Conservation (phyloP, 2,888 invertebrate species). For the Smittia aterrima region DNA sequence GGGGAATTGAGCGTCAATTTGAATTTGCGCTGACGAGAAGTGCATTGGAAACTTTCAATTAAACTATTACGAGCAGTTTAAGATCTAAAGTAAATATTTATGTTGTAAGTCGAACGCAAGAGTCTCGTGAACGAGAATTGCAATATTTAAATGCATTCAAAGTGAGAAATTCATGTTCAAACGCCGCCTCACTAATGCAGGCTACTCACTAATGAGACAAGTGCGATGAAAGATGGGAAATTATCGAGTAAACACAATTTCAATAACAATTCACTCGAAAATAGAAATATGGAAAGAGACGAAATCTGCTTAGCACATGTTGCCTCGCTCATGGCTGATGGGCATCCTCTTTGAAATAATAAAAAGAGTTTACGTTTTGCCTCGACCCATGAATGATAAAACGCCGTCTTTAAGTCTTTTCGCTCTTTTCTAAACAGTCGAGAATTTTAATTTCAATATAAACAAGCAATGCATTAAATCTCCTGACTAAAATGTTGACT, state of each 20-base stretch:
- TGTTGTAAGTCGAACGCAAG: not conserved
- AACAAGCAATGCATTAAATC: constrained; percentile 18
- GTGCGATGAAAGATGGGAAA: constrained; percentile 38
- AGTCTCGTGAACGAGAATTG: not conserved
- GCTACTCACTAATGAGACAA: constrained; percentile 22
- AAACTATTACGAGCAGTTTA: constrained; percentile 18
- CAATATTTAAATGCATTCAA: constrained; percentile 14
- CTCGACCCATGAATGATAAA: constrained; percentile 19
- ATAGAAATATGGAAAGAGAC: constrained; percentile 15
- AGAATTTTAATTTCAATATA: constrained; percentile 14
- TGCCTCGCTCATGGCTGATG: not conserved
- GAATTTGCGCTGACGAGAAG: not conserved
- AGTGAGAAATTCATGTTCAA: not conserved
- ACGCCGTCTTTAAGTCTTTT: constrained; percentile 5
- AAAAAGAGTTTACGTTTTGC: constrained; percentile 18
- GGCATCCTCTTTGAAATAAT: constrained; percentile 39
- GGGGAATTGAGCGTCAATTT: not conserved
- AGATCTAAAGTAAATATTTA: not conserved
- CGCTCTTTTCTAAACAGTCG: constrained; percentile 8
- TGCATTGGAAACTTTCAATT: constrained; percentile 21
- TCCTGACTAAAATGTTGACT: constrained; percentile 8
- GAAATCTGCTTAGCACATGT: constrained; percentile 39
- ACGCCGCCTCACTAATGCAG: not conserved
- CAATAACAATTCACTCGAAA: constrained; percentile 27
- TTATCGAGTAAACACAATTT: constrained; percentile 32